Base-by-base conservation (phyloP, 2,888 invertebrate species). In the Uropetala carovei region DNA sequence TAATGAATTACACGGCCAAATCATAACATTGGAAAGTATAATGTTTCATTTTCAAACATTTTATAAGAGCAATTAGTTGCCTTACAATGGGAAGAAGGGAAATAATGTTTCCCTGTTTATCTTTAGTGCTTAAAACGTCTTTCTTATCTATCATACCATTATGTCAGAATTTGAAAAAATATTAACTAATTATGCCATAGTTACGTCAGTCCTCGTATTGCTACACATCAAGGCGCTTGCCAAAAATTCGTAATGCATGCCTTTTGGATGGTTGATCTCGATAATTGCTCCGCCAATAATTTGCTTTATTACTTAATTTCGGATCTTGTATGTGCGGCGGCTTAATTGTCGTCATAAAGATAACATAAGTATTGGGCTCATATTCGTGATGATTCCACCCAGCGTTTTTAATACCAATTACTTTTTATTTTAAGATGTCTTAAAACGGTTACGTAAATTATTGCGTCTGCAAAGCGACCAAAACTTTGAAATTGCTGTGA, bases 251-350 rank as follows among this genome's bases (percentile, higher is more conserved):
- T 27, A 75, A 43, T 27, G 27, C 22, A 75, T 27, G 27, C 75
- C 75, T 75, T 75, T 75, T 22, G 75, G 75, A 18, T 27, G 27
- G 22, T 75, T 27, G 75, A 75, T 75, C 75, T 9, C 27, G 75
- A 10, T 27, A 13, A 75, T 75, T 75, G 75, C 27, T 75, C 75
- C 75, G 22, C 75, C 75, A 75, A 75, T 75, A 75, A 27, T 13
- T 75, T 27, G 27, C 75, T 75, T 75, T 75, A 75, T 75, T 75
- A 22, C 75, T 75, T 27, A 75, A 75, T 75, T 14, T 27, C 75
- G 22, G 13, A 13, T 27, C 75, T 10, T 27, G 43, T 43, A 43
- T 43, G 43, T 43, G 43, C 22, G 0, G 27, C 75, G 75, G 27
- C 75, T 22, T 75, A 75, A 75, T 75, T 75, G 13, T 75, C 75